Percentiles rank a stretch among this genome's conserved stretches.
Conservation (phyloP, 2,113 vertebrate genomes). For the Brachionichthys hirsutus region DNA sequence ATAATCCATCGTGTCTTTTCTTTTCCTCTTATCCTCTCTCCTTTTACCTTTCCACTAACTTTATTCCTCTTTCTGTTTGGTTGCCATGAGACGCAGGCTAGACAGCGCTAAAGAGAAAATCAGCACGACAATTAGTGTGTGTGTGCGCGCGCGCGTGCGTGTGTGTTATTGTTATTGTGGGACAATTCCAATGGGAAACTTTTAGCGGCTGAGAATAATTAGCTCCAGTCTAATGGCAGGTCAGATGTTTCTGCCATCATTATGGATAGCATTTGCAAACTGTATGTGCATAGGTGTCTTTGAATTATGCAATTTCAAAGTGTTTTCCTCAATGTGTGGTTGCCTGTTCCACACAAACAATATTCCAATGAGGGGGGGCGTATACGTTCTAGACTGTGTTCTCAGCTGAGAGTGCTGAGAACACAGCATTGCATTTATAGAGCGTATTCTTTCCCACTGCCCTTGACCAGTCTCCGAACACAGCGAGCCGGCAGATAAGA, state of each 20-base stretch:
- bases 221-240: constrained; percentile 46
- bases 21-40: constrained; percentile 41
- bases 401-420: constrained; percentile 39
- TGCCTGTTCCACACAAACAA: constrained; percentile 1
- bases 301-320: not conserved
- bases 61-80: constrained; percentile 43
- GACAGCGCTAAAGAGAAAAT: constrained; percentile 56
- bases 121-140: constrained; percentile 53
- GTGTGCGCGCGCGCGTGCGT: not conserved
- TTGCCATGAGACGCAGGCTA: constrained; percentile 51
- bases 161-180: constrained; percentile 7
- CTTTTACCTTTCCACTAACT: constrained; percentile 57
- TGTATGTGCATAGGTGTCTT: constrained; percentile 1
- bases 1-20: constrained; percentile 69
- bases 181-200: constrained; percentile 46
- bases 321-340: constrained; percentile 1
- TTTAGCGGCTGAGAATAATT: constrained; percentile 58
- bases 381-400: constrained; percentile 23
- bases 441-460: constrained; percentile 61
- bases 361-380: too few relatives aligned
- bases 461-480: constrained; percentile 74
- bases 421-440: constrained; percentile 37
- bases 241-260: constrained; percentile 45
- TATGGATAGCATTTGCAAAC: constrained; percentile 16
- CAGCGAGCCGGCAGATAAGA: constrained; percentile 70